phyloP scores from a whole-genome alignment of 2,113 vertebrate genomes.

The Zonotrichia leucophrys region DNA sequence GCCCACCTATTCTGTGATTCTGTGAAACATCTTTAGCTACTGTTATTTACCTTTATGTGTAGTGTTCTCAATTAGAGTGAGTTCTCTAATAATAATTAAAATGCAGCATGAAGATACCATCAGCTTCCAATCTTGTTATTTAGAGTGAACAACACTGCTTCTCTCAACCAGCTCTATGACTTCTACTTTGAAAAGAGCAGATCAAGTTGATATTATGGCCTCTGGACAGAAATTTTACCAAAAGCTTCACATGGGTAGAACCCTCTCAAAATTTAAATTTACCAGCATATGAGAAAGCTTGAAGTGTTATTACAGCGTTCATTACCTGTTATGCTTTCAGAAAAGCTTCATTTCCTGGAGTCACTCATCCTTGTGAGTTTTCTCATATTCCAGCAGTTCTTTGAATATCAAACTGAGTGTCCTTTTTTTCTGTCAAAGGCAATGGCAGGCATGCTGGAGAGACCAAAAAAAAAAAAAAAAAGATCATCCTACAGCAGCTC shows the following conservation, averaged over 20 bases:
- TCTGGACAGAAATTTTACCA: background rate
- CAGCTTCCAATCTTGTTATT: background rate
- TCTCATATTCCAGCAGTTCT: background rate
- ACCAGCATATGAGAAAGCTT: background rate
- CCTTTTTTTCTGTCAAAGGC: background rate
- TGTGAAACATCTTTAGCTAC: background rate
- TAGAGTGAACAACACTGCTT: background rate
- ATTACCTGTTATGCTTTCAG: background rate
- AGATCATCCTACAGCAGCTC: background rate
- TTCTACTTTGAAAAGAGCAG: background rate
- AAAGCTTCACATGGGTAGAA: background rate
- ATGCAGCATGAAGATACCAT: background rate
- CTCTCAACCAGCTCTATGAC: background rate
- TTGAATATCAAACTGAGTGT: background rate
- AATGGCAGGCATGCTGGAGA: background rate
- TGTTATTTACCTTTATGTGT: background rate
- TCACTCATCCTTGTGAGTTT: background rate
- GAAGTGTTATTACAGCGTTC: background rate
- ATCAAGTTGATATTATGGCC: background rate
- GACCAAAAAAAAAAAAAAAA: background rate
- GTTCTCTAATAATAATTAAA: background rate
- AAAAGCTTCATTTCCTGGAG: background rate
- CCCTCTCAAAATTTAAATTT: background rate
- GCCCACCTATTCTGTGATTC: background rate
- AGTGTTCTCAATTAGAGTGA: background rate